Evolutionary conservation across 1,140 invertebrate genomes (phyloP), one percentile per base, ranked within the genome.

Genomic region (Neotoxoptera formosana): DNA sequence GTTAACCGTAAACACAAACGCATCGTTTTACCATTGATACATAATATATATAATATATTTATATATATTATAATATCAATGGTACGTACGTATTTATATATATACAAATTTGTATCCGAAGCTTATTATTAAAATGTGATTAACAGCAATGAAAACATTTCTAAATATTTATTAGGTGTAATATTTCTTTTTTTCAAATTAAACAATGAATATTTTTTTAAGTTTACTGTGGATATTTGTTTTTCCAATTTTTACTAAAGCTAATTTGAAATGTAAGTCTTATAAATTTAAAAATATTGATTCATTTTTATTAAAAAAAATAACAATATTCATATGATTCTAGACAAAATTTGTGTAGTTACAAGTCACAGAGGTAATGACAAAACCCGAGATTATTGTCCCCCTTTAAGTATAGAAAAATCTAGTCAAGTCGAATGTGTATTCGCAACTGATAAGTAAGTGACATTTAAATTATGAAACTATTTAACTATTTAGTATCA

Each of bases 371-470:
- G 47, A 34, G 47, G 76, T 7, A 92, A 83, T 83, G 81, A 93
- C 34, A 93, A 34, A 56, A 86, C 81, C 23, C 48, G 56, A 93
- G 47, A 53, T 34, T 3, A 93, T 45, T 93, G 91, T 93, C 81
- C 76, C 25, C 17, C 48, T n/a, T 86, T 93, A 30, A 21, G 14
- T 56, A 36, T 9, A 41, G 48, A 93, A 25, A 51, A 41, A 93
- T 76, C 47, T 84, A 93, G 91, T 93, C 76, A 84, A 84, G 91
- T 93, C 9, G 81, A 93, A 93, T 93, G 91, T 56, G 91, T 53
- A 21, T 93, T 93, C 36, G 91, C 81, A 36, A 86, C 53, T n/a
- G 91, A 93, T 93, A 93, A 84, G 91, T 93, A 21, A 84, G 91
- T 93, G 23, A 21, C 36, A 41, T 56, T 90, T 9, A 36, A 60